Percentiles rank a stretch among this genome's conserved stretches.
These are phyloP conservation scores for Coendou prehensilis DNA, from an alignment of 2,797 vertebrate genomes.

Conservation along the genomic window DNA sequence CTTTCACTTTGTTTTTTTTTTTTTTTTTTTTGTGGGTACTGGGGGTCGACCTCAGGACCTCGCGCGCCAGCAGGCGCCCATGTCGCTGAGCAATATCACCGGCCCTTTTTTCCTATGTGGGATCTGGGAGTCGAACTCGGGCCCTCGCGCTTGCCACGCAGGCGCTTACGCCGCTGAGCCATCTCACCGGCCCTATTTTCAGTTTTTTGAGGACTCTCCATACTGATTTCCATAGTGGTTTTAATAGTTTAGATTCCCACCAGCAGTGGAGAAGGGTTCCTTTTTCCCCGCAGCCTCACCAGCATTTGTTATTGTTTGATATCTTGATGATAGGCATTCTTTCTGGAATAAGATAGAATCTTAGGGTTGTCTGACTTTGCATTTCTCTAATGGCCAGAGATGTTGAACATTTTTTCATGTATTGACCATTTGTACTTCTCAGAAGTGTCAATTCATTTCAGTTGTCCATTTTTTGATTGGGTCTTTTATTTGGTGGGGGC, in stretches of 20 bases:
- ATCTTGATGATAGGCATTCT: neutral
- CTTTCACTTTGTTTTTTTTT: conserved; percentile 32
- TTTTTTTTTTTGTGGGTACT: no score
- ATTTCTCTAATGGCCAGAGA: neutral
- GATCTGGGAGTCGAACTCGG: no score
- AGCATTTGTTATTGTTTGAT: neutral
- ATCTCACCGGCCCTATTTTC: no score
- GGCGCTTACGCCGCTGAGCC: no score
- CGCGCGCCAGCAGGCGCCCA: no score
- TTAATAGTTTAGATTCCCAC: neutral
- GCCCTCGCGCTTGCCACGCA: no score
- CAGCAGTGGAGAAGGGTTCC: neutral
- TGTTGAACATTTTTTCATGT: neutral
- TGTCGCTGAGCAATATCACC: no score
- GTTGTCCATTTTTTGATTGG: neutral
- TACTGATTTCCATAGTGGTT: no score
- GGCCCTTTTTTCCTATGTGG: no score
- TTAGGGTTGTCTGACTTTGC: neutral
- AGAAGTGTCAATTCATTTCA: neutral
- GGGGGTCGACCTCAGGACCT: no score
- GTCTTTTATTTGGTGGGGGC: neutral
- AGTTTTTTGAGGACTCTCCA: no score
- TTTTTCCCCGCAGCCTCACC: neutral
- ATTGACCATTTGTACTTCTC: neutral
- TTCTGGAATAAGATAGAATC: neutral